These are phyloP conservation scores for Pogonus chalceus DNA, from an alignment of 1,140 invertebrate species.

Conservation along the genomic window DNA sequence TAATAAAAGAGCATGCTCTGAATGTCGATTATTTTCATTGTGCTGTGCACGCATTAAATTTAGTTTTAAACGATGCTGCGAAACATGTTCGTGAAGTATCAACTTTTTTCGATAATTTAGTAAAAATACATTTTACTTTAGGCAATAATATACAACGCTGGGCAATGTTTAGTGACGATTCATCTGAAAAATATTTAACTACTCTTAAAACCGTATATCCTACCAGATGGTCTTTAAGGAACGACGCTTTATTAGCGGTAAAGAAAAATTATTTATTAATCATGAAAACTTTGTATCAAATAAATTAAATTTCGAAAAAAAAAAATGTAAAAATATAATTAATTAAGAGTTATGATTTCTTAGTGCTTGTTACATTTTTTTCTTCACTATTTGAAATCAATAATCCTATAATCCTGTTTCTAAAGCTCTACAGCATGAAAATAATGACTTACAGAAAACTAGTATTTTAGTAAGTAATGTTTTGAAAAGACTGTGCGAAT, in stretches of 20 bases:
- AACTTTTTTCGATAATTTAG: conserved; percentile 17
- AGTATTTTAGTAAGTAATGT: conserved; percentile 20
- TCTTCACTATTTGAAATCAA: conserved; percentile 23
- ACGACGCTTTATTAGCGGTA: conserved; percentile 9
- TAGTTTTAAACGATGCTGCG: conserved; percentile 20
- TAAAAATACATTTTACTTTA: conserved; percentile 18
- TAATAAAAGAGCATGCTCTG: conserved; percentile 17
- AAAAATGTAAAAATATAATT: conserved; percentile 21
- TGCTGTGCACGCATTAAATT: conserved; percentile 19
- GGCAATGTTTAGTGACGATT: conserved; percentile 13
- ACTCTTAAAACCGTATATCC: conserved; percentile 18
- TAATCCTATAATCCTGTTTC: too few species aligned
- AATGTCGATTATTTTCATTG: conserved; percentile 23
- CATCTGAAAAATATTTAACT: conserved; percentile 7
- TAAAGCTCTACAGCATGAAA: conserved; percentile 22
- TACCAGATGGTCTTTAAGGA: conserved; percentile 21
- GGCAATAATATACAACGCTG: conserved; percentile 17
- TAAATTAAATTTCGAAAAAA: not conserved
- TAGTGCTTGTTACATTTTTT: conserved; percentile 15
- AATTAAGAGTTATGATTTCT: conserved; percentile 21
- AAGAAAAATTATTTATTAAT: conserved; percentile 16
- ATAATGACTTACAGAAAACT: conserved; percentile 20
- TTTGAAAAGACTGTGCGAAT: conserved; percentile 20
- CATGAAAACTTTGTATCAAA: not conserved
- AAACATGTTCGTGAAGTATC: conserved; percentile 14